These are phyloP conservation scores for Parapsyche elsis DNA, from an alignment of 1,140 invertebrate species.

Conservation along the genomic window DNA sequence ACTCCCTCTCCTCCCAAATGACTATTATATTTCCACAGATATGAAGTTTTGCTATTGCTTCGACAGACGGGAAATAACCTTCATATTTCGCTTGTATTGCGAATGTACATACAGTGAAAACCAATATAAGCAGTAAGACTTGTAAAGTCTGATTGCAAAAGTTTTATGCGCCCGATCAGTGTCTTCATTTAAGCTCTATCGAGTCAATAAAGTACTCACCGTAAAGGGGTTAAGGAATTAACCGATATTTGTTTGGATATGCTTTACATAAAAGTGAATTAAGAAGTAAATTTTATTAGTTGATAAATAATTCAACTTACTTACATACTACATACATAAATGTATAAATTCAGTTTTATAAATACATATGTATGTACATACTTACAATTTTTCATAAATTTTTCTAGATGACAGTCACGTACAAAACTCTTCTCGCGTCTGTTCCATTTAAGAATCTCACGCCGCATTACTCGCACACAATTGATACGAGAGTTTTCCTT, in stretches of 20 bases:
- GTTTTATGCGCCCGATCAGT: constrained; percentile 10
- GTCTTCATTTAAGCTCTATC: constrained; percentile 21
- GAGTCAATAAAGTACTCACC: constrained; percentile 5
- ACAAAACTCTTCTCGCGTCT: constrained; percentile 12
- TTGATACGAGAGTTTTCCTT: constrained; percentile 6
- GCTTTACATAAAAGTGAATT: no score
- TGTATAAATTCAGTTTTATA: no score
- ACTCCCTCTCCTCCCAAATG: no score
- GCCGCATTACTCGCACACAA: constrained; percentile 26
- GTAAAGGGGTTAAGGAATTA: neutral
- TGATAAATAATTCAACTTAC: no score
- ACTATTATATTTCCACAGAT: no score
- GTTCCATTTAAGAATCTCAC: constrained; percentile 20
- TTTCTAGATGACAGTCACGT: constrained; percentile 6
- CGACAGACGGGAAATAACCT: no score
- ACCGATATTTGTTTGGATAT: neutral
- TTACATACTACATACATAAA: no score
- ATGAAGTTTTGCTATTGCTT: no score
- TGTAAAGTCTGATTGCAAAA: constrained; percentile 21
- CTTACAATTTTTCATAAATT: neutral
- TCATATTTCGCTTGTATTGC: no score
- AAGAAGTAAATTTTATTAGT: no score
- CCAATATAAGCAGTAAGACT: neutral
- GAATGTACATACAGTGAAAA: no score
- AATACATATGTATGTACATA: no score